A percentile compares a stretch with the other conserved stretches of the same genome.
These are phyloP conservation scores for Junonia oenone DNA, from an alignment of 2,888 invertebrate species.

Conservation along the genomic window DNA sequence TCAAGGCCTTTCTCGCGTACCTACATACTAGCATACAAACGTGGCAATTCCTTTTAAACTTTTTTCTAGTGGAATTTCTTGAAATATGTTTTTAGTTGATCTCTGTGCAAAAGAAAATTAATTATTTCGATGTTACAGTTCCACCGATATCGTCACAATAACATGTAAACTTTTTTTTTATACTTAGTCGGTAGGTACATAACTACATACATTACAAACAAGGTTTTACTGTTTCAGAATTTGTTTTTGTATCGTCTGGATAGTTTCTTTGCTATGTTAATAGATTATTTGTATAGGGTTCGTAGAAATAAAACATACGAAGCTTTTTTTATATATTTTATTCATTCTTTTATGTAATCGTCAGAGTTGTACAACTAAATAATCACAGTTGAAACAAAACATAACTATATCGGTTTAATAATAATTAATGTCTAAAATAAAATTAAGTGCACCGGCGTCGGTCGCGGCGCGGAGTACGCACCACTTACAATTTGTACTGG, in stretches of 20 bases:
- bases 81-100: too few species aligned
- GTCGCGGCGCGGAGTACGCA: slow-evolving; percentile 25
- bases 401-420: slow-evolving; percentile 59
- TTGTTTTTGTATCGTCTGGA: not conserved
- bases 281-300: not conserved
- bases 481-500: slow-evolving; percentile 59
- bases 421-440: slow-evolving; percentile 65
- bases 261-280: not conserved
- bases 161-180: too few species aligned
- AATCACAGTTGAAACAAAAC: slow-evolving; percentile 82
- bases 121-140: too few species aligned
- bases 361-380: slow-evolving; percentile 81
- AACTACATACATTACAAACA: too few species aligned
- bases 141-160: too few species aligned
- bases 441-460: slow-evolving; percentile 44
- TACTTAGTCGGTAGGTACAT: too few species aligned
- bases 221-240: not conserved
- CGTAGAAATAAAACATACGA: slow-evolving; percentile 40
- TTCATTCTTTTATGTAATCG: slow-evolving; percentile 78
- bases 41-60: too few species aligned
- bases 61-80: too few species aligned
- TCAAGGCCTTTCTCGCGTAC: too few species aligned
- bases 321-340: slow-evolving; percentile 61
- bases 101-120: too few species aligned
- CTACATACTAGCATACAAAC: too few species aligned